Evolutionary conservation across 1,140 invertebrate genomes (phyloP).

Genomic region (Zophobas morio): DNA sequence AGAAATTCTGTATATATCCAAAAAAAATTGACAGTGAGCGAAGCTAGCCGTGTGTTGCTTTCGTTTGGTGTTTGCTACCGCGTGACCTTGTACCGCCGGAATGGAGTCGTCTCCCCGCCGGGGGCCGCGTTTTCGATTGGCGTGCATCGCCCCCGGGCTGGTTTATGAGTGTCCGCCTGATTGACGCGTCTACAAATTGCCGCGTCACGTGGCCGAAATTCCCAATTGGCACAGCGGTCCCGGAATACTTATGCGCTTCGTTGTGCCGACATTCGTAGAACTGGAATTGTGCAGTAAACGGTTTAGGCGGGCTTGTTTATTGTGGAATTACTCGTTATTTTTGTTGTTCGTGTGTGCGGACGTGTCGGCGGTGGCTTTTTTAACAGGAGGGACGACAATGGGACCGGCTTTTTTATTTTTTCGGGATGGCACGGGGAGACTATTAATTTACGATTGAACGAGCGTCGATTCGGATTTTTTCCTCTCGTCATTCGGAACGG

Average conservation of each 20-base stretch:
- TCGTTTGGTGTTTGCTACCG: too few relatives aligned
- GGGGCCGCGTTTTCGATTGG: not conserved
- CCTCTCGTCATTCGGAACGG: not conserved
- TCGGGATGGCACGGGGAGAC: not conserved
- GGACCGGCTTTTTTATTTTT: not conserved
- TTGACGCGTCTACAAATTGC: constrained; percentile 47
- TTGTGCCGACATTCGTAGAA: constrained; percentile 10
- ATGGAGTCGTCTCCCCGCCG: not conserved
- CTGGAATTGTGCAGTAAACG: constrained; percentile 30
- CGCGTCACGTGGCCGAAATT: constrained; percentile 44
- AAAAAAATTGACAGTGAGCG: too few relatives aligned
- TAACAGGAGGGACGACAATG: constrained; percentile 8
- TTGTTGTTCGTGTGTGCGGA: not conserved
- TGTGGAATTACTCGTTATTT: constrained; percentile 27
- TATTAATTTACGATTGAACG: constrained; percentile 27
- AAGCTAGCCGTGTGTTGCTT: too few relatives aligned
- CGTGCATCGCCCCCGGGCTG: not conserved
- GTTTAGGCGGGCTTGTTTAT: constrained; percentile 16
- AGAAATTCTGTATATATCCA: too few relatives aligned
- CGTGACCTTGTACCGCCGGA: too few relatives aligned
- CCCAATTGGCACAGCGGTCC: constrained; percentile 32
- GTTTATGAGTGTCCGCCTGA: constrained; percentile 41
- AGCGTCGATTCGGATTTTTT: not conserved
- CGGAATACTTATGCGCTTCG: constrained; percentile 34
- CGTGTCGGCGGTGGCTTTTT: constrained; percentile 1